Evolutionary conservation across 2,888 invertebrate species (phyloP), one percentile per base, ranked within the genome.

Genomic region (Cephus runcator): DNA sequence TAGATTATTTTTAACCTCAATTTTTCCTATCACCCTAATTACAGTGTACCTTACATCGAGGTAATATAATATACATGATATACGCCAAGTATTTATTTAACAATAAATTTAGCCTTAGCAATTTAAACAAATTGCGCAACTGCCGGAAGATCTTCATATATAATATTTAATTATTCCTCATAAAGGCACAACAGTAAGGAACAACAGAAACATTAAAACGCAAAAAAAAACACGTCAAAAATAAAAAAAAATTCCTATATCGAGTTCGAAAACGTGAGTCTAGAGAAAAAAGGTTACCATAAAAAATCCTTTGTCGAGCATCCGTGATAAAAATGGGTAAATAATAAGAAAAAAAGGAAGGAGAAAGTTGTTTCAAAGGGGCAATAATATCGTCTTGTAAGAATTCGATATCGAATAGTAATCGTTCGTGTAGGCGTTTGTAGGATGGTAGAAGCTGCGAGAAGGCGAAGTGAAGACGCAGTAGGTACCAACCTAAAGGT

Each of bases 401-500:
- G 69, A 69, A 75, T 75, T 69, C 30, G 34, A 34, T 71, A 35
- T 34, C 30, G n/a, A 33, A 71, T 34, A 69, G 69, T 69, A 71
- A 74, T n/a, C 34, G 75, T 33, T 77, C 69, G 79, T 77, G 76
- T 80, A 76, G 77, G 80, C 77, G 80, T 80, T 81, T 80, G 77
- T 69, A 40, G 71, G 75, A 79, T 80, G 76, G 79, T 23, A 56
- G 56, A 56, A 80, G 79, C 80, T 78, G 76, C 77, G 78, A 81
- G 81, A 80, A 81, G 75, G 80, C 79, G 81, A 81, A 80, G 81
- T 80, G 80, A 75, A 80, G 71, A 71, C 71, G 71, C 71, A 71
- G 71, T 71, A 71, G 71, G 71, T 71, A 34, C 31, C 12, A 33
- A 85, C 78, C 82, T 86, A 86, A 86, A 86, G 87, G 87, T 86